These are phyloP conservation scores for Chionis minor DNA, from an alignment of 2,113 vertebrate genomes.

Conservation along the genomic window DNA sequence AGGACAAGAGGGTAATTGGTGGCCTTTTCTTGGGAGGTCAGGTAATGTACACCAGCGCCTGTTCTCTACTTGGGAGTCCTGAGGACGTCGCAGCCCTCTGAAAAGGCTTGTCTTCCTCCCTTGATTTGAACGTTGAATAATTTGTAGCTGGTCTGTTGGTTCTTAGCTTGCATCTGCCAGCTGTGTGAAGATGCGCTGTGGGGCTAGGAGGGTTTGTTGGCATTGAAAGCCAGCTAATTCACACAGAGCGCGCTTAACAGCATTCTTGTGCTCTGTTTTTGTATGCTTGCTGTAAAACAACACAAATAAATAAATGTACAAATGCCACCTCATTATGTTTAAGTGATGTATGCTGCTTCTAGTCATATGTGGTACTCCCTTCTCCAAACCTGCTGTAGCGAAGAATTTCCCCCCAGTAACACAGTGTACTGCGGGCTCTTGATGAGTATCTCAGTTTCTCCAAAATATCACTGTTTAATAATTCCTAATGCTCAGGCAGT, in stretches of 20 bases:
- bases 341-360: not conserved
- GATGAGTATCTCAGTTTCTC: not conserved
- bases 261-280: not conserved
- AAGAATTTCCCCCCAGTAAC: not conserved
- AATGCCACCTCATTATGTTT: not conserved
- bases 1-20: not conserved
- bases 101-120: slow-evolving; percentile 3
- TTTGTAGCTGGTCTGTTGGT: not conserved
- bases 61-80: not conserved
- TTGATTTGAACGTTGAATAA: not conserved
- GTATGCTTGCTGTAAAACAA: not conserved
- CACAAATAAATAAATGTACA: not conserved
- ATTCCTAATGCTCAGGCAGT: not conserved
- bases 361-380: not conserved
- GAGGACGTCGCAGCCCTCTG: not conserved
- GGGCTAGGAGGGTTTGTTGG: not conserved
- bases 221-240: not conserved
- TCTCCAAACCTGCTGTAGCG: not conserved
- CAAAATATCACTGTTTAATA: not conserved
- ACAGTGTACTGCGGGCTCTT: not conserved
- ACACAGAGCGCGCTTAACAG: not conserved
- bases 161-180: not conserved
- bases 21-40: slow-evolving; percentile 22
- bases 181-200: not conserved
- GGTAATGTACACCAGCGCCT: not conserved